A percentile compares a stretch with the other conserved stretches of the same genome.
These are phyloP conservation scores for Halcyon chelicuti DNA, from an alignment of 2,797 vertebrate species.

Conservation along the genomic window DNA sequence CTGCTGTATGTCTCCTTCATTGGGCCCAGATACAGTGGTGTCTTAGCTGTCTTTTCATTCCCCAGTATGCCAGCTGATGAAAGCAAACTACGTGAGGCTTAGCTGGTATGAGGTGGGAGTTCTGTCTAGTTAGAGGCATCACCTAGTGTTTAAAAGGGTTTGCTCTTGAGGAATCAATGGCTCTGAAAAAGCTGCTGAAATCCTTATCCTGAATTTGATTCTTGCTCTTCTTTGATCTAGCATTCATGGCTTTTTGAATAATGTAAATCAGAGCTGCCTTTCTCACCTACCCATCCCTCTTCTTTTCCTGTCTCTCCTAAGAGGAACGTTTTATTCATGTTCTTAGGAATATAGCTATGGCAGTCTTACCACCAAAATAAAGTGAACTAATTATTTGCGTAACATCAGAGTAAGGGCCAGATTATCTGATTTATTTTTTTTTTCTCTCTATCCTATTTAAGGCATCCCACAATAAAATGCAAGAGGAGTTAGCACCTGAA, in stretches of 20 bases:
- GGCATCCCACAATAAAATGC: background rate
- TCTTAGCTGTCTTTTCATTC: background rate
- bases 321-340: background rate
- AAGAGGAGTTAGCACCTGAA: background rate
- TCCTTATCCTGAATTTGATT: constrained; percentile 6
- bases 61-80: background rate
- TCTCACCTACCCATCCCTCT: constrained; percentile 25
- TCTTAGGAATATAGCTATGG: background rate
- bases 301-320: background rate
- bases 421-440: background rate
- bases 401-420: background rate
- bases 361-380: background rate
- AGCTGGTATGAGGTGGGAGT: background rate
- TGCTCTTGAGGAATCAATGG: constrained; percentile 24
- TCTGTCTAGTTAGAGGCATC: constrained; percentile 19
- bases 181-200: constrained; percentile 38
- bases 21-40: background rate
- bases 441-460: background rate
- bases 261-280: constrained; percentile 24
- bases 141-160: background rate
- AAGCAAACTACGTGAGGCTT: background rate
- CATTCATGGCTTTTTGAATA: background rate
- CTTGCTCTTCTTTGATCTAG: constrained; percentile 40
- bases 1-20: background rate
- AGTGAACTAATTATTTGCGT: constrained; percentile 4